Evolutionary conservation across 1,140 invertebrate species (phyloP).

Genomic region (Apolygus lucorum): DNA sequence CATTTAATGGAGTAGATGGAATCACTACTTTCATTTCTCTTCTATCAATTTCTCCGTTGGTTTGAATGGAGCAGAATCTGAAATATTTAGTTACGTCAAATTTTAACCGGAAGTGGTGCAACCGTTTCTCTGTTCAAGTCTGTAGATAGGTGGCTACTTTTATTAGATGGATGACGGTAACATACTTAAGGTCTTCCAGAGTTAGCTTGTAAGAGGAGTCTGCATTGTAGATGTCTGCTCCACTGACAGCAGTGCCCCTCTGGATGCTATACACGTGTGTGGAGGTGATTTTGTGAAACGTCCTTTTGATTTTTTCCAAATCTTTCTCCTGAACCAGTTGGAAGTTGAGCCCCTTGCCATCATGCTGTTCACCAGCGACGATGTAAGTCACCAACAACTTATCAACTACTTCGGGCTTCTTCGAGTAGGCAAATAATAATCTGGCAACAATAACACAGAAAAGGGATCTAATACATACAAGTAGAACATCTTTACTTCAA

Average conservation of each 20-base stretch:
- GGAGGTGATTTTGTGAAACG: neutral
- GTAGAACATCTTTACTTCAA: neutral
- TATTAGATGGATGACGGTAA: neutral
- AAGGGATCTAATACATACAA: neutral
- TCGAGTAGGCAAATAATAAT: slow-evolving; percentile 13
- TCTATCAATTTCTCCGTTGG: neutral
- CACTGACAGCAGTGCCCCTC: neutral
- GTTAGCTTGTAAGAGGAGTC: neutral
- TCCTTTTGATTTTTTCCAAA: neutral
- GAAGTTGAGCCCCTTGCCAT: slow-evolving; percentile 5
- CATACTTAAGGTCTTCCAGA: slow-evolving; percentile 4
- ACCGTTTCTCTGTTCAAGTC: no score
- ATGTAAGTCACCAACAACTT: slow-evolving; percentile 21
- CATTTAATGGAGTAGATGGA: no score
- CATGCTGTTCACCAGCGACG: slow-evolving; percentile 15
- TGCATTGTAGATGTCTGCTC: slow-evolving; percentile 11
- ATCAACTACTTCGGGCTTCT: neutral
- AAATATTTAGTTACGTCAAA: neutral
- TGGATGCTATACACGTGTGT: slow-evolving; percentile 13
- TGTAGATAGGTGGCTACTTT: no score
- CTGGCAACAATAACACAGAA: no score
- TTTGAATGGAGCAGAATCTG: neutral
- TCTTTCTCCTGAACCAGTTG: neutral
- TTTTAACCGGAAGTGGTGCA: neutral
- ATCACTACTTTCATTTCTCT: neutral